Evolutionary conservation across 2,113 vertebrate species (phyloP), one percentile per base, ranked within the genome.

Genomic region (Eurypyga helias): DNA sequence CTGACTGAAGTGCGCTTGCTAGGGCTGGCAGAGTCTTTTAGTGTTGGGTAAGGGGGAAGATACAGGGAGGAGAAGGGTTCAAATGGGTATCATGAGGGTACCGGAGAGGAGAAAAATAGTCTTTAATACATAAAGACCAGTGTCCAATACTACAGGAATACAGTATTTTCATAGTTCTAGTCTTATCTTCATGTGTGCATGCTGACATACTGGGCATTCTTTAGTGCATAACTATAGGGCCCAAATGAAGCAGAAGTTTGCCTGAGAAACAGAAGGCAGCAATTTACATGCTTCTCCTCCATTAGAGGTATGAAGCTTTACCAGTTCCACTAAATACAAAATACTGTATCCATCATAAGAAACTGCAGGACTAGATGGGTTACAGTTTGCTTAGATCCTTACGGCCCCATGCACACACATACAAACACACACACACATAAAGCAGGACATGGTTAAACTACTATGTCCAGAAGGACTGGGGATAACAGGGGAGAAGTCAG

Each of bases 1-100:
- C 99, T 99, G 98, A 99, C 99, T 28, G 99, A 99, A 25, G 99
- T 99, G 91, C 99, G 99, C 98, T 99, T 99, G 98, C 99, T 99
- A 98, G 99, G 99, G 95, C 99, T 99, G 98, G 99, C 98, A 2
- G 99, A 99, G 96, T 99, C 99, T 99, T 98, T 98, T 97, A 97
- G 94, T 98, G 95, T 98, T 75, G 94, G 96, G 95, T 93, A 87
- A 92, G 85, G 96, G 86, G 96, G 94, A 90, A 97, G 96, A 98
- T 98, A 98, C 17, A 96, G 97, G 98, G 97, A 98, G 97, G 97
- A 97, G 93, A 98, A 96, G 98, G 97, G 90, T 96, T 95, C 95
- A 98, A 96, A 97, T 23, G 96, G 97, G 93, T 96, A 98, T 97
- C 90, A 97, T 96, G 92, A 98, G 91, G 97, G 96, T 94, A 97